Base-by-base conservation (phyloP, 2,113 vertebrate genomes). In the Paraplagusia blochii region DNA sequence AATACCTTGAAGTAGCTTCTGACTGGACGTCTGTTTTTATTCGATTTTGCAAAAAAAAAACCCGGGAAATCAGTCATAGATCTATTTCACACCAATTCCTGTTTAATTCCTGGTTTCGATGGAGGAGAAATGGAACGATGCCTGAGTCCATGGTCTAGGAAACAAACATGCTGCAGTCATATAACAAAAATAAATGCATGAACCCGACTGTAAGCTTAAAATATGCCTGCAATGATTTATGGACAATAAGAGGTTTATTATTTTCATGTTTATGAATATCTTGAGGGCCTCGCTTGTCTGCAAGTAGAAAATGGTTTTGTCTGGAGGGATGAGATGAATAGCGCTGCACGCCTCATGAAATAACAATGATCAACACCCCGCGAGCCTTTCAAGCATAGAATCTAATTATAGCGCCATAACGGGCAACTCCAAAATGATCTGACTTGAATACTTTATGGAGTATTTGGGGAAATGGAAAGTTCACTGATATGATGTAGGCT, bases 401-500 rank as follows among this genome's bases (percentile, higher is more conserved):
- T 84, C 81, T 81, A 82, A 84, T 83, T 80, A 80, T 72, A 84
- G 66, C 58, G 72, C 36, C n/a, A n/a, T 45, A 74, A 59, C 65
- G 47, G 63, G 63, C 29, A 50, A 53, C 58, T 80, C 55, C n/a
- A 67, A 63, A 69, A 77, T 18, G 72, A 66, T 69, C 40, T 8
- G 50, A 44, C 63, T 57, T 75, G 49, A 67, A 77, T 74, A 66
- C 76, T 77, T 72, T 22, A 66, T 69, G 52, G 52, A 35, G n/a
- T 62, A 70, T 75, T 53, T 18, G 36, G 53, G 17, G 51, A 45
- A 49, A 69, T 44, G 16, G 46, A 42, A 70, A 74, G 56, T 65
- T 54, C 29, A 47, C 35, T 57, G 1, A 22, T 18, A 33, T 9
- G 33, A 58, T 19, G n/a, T 15, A 16, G 40, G 13, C 35, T 14